These are phyloP conservation scores for Paedocypris micromegethes DNA, from an alignment of 2,797 vertebrate species.

Conservation along the genomic window DNA sequence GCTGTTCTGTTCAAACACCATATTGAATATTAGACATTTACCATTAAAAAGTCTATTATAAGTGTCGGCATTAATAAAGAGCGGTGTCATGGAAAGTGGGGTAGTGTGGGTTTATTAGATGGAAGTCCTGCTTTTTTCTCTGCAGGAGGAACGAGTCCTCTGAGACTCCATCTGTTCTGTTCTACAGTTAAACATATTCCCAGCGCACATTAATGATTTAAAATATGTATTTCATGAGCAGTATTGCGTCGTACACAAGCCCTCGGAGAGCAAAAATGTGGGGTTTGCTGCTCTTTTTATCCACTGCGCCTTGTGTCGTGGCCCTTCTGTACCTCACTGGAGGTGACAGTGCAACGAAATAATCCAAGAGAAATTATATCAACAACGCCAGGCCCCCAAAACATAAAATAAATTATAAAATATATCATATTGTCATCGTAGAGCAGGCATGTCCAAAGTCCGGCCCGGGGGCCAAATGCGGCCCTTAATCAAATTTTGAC, in stretches of 20 bases:
- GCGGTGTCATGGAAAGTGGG: constrained; percentile 12
- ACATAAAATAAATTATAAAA: no score
- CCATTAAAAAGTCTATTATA: constrained; percentile 12
- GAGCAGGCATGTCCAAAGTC: no score
- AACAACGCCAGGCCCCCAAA: no score
- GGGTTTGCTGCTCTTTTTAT: background rate
- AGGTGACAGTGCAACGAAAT: no score
- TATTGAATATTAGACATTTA: background rate
- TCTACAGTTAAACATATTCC: constrained; percentile 34
- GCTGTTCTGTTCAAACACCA: background rate
- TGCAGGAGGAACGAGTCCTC: constrained; percentile 18
- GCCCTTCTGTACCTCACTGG: no score
- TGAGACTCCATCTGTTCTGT: constrained; percentile 23
- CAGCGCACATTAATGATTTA: constrained; percentile 42
- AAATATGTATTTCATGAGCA: constrained; percentile 25
- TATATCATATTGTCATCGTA: no score
- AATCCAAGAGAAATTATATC: no score
- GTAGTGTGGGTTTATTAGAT: constrained; percentile 24
- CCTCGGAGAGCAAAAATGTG: constrained; percentile 15
- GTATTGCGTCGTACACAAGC: constrained; percentile 24
- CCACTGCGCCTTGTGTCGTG: background rate
- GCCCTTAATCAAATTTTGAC: no score
- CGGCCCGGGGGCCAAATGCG: no score
- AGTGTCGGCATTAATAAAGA: constrained; percentile 7
- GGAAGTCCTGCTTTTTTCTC: constrained; percentile 18